Base-by-base conservation (phyloP, 1,140 invertebrate species). In the Augochlora pura region DNA sequence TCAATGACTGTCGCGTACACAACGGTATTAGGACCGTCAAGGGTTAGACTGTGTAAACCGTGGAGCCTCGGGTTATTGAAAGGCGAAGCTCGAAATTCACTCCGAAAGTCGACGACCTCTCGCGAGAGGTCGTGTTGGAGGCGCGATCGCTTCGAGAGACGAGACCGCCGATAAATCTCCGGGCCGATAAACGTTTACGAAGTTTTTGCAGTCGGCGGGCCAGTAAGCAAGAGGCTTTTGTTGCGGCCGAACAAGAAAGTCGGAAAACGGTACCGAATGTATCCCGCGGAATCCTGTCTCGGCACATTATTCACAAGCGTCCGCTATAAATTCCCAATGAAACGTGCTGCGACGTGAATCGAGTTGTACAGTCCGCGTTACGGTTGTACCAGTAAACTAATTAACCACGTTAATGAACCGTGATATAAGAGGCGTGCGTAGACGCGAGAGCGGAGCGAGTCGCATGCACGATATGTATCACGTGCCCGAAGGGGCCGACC, bases 381-480 rank as follows among this genome's bases (percentile, higher is more conserved):
- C 71, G 63, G 54, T 79, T 84, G 67, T 71, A 59, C 67, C 57
- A 76, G 60, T 84, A 75, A 84, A 83, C 81, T 84, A 85, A 85
- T 85, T 85, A 85, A 68, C 49, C 59, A 84, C 72, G 57, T 85
- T 84, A 84, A 80, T 84, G 77, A 85, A 59, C 52, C 83, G 72
- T 80, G 82, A 84, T 80, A 84, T 76, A 76, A 85, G 82, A 84
- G 63, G 49, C 54, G 49, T 38, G 49, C 49, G 67, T 80, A 75
- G n/a, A 52, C 49, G 49, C 49, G 16, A 46, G 49, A 18, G 54
- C 69, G 42, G 27, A 23, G 14, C 65, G n/a, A 57, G 49, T 80
- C 57, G 73, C 62, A 32, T 38, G 39, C 23, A 25, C 68, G 62
- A 84, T 67, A 42, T 32, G 73, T 57, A 72, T 71, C 67, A 72